Evolutionary conservation across 2,797 vertebrate genomes (phyloP), one percentile per base, ranked within the genome.

Genomic region (Sebastes itinus): DNA sequence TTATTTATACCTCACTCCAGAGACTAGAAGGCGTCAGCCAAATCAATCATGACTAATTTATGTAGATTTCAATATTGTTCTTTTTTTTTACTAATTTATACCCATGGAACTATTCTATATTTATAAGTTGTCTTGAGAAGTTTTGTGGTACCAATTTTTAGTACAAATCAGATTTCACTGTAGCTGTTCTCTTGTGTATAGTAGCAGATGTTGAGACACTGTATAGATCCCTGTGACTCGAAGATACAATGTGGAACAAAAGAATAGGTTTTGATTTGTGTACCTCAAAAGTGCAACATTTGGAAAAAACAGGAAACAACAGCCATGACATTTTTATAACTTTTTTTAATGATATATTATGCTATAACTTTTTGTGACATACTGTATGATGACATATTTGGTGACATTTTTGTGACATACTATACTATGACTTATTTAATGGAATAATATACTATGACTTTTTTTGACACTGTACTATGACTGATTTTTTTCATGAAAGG

Each of bases 101-200:
- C 28, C 1, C 18, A 13, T 74, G 3, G 60, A 20, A 18, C 7
- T 8, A 1, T 16, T 80, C 79, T 83, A 27, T 65, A 77, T 77
- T 70, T 69, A 67, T 63, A 35, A 46, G n/a, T 2, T 75, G 55
- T 71, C 13, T 28, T 66, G 16, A 70, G 27, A 77, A 74, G 62
- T 76, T 75, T 81, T 81, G 58, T 80, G n/a, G 7, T 65, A 55
- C 7, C 42, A 7, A 1, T 59, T 72, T 86, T 62, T 59, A 22
- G 30, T 6, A 6, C 46, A 54, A 35, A 28, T 68, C 8, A 10
- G 16, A 55, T 27, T 6, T 63, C 8, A 67, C 16, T 30, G 18
- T 67, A 69, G 68, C 23, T 52, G 71, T 28, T 68, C 9, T 30
- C 54, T 32, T 78, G 56, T 77, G 68, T 76, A 7, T 59, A 64